Percentiles rank a stretch among this genome's conserved stretches.
These are phyloP conservation scores for Reticulitermes speratus DNA, from an alignment of 1,140 invertebrate genomes.

Conservation along the genomic window DNA sequence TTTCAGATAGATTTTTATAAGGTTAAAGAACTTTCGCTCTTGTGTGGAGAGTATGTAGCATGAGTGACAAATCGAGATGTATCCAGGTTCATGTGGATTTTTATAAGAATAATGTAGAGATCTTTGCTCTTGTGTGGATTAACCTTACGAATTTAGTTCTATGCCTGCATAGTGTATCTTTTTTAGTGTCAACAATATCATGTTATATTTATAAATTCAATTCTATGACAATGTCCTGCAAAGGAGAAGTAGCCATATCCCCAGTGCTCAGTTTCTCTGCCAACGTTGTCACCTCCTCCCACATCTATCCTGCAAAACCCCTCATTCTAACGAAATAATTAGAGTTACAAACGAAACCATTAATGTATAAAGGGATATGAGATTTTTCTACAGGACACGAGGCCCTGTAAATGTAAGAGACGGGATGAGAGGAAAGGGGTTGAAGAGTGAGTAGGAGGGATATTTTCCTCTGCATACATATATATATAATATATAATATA, in stretches of 20 bases:
- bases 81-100: not conserved
- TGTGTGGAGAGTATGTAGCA: too few relatives aligned
- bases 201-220: not conserved
- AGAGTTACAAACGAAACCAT: conserved; percentile 9
- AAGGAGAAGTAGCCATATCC: not conserved
- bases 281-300: not conserved
- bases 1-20: too few relatives aligned
- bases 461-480: not conserved
- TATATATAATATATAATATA: not conserved
- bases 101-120: not conserved
- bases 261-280: not conserved
- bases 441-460: not conserved
- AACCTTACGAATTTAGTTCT: not conserved
- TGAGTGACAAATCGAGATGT: too few relatives aligned
- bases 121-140: not conserved
- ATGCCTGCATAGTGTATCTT: not conserved
- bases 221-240: not conserved
- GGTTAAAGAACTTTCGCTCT: too few relatives aligned
- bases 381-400: conserved; percentile 11
- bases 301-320: not conserved
- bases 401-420: conserved; percentile 6
- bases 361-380: conserved; percentile 19
- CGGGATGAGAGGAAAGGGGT: not conserved
- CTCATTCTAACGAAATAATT: conserved; percentile 13
- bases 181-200: not conserved